Conservation (phyloP, 2,888 invertebrate species). For the Harpalus rufipes region DNA sequence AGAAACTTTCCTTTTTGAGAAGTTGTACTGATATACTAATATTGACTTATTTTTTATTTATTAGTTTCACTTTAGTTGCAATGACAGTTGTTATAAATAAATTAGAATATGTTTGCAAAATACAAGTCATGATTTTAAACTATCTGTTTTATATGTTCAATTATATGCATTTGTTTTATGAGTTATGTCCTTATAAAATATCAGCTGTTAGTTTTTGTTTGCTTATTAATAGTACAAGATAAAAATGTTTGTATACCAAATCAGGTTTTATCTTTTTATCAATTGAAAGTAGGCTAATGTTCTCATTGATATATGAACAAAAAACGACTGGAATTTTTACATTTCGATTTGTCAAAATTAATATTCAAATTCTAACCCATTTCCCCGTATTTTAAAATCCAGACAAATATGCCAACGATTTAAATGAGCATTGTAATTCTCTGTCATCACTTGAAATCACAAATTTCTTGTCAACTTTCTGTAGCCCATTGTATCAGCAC, state of each 20-base stretch:
- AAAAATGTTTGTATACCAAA: conserved; percentile 12
- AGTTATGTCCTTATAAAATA: too few relatives aligned
- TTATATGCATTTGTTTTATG: too few relatives aligned
- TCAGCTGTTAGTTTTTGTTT: conserved; percentile 2
- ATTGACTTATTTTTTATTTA: too few relatives aligned
- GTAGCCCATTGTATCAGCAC: conserved; percentile 14
- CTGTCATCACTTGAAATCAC: neutral
- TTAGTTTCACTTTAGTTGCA: too few relatives aligned
- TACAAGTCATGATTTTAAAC: too few relatives aligned
- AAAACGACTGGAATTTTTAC: conserved; percentile 24
- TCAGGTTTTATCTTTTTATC: conserved; percentile 22
- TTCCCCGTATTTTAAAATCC: conserved; percentile 28
- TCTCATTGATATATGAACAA: conserved; percentile 6
- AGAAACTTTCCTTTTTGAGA: too few relatives aligned
- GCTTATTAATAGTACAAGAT: neutral
- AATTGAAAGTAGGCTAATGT: conserved; percentile 23
- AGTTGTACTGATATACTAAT: too few relatives aligned
- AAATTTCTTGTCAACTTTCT: conserved; percentile 12
- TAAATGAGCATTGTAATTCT: conserved; percentile 28
- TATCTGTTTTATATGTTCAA: too few relatives aligned
- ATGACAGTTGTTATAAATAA: too few relatives aligned
- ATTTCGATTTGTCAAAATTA: conserved; percentile 7
- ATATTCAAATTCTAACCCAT: conserved; percentile 30
- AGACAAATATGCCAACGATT: conserved; percentile 15
- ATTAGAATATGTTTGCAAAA: too few relatives aligned